Percentiles rank a stretch among this genome's conserved stretches.
These are phyloP conservation scores for Bettongia penicillata DNA, from an alignment of 2,113 vertebrate genomes.

Conservation along the genomic window DNA sequence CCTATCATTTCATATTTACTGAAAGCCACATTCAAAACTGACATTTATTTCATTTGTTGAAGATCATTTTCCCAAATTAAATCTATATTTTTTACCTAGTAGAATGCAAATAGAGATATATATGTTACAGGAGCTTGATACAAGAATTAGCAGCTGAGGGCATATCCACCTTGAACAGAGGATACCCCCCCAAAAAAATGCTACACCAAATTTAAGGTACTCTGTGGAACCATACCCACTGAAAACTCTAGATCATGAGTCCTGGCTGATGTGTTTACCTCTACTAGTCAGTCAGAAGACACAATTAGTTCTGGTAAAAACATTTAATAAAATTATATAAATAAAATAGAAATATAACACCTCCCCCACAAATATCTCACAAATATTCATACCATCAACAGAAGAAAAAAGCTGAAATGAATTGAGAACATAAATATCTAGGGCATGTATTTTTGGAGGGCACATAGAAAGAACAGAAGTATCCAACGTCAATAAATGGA, in stretches of 20 bases:
- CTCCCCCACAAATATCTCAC: neutral
- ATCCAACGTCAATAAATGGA: neutral
- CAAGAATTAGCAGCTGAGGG: neutral
- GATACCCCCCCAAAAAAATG: neutral
- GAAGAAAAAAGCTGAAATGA: neutral
- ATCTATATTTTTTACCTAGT: neutral
- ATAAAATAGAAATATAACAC: neutral
- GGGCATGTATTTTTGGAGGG: neutral
- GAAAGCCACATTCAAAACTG: neutral
- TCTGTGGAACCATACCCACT: neutral
- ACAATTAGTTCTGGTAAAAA: neutral
- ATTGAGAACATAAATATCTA: neutral
- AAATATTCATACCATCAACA: neutral
- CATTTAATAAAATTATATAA: neutral
- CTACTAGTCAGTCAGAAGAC: neutral
- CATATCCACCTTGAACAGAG: neutral
- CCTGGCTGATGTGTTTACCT: neutral
- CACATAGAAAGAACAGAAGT: neutral
- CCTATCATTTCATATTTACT: neutral
- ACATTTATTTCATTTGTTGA: neutral
- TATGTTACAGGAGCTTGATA: neutral
- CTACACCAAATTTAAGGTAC: neutral
- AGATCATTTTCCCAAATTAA: neutral
- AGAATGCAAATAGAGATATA: neutral
- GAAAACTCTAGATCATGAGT: neutral